Conservation (phyloP, 2,888 invertebrate species). For the Spilarctia lutea region DNA sequence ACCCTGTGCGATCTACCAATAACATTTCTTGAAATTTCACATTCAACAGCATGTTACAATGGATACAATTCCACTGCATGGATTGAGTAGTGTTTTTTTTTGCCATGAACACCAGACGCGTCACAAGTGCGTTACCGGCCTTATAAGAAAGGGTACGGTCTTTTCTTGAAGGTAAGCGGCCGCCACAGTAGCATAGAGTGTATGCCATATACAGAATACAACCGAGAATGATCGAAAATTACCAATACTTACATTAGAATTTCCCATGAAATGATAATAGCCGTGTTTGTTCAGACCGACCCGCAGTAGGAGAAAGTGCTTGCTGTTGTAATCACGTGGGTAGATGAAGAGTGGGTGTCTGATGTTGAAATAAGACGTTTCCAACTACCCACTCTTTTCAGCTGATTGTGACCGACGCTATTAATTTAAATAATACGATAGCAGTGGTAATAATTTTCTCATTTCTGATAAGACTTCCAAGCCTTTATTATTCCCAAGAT, state of each 20-base stretch:
- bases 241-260: neutral
- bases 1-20: no score
- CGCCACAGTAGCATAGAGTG: no score
- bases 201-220: neutral
- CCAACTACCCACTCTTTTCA: neutral
- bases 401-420: neutral
- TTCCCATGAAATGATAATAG: neutral
- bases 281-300: neutral
- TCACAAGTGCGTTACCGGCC: no score
- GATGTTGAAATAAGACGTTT: slow-evolving; percentile 10
- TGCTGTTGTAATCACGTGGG: slow-evolving; percentile 3
- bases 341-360: neutral
- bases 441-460: neutral
- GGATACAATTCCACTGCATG: no score
- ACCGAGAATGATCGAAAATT: neutral
- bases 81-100: no score
- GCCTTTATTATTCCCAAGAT: no score
- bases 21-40: no score
- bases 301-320: slow-evolving; percentile 7
- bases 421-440: neutral
- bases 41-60: no score
- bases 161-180: no score
- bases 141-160: no score
- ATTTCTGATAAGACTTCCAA: neutral
- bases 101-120: no score